These are phyloP conservation scores for Sylvietta virens DNA, from an alignment of 2,113 vertebrate species.

Conservation along the genomic window DNA sequence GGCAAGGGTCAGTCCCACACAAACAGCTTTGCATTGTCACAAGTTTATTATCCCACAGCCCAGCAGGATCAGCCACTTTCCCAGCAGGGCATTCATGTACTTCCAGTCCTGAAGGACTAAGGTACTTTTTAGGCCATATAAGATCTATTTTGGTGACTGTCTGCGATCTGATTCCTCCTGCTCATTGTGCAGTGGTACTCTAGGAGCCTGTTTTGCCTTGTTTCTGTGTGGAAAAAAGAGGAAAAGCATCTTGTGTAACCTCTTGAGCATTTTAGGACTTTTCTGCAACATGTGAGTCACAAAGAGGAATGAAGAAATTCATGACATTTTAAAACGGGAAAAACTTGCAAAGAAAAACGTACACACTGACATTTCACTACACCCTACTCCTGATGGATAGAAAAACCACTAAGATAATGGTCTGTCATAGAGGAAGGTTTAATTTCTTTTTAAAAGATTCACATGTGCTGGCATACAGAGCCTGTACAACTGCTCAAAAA, in stretches of 20 bases:
- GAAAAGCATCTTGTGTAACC: background rate
- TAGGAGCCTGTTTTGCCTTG: background rate
- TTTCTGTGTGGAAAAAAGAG: background rate
- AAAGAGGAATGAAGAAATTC: background rate
- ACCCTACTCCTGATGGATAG: background rate
- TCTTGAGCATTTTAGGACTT: background rate
- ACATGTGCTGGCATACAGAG: background rate
- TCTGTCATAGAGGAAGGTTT: background rate
- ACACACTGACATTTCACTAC: background rate
- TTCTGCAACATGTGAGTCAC: background rate
- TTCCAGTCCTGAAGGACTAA: background rate
- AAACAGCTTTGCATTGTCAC: background rate
- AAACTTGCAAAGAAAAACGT: background rate
- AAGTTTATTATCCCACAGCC: background rate
- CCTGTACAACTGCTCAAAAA: background rate
- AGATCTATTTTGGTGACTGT: background rate
- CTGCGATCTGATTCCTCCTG: background rate
- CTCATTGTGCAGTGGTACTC: background rate
- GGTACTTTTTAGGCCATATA: background rate
- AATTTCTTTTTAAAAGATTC: background rate
- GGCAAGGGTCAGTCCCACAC: background rate
- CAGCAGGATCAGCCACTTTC: background rate
- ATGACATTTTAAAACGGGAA: background rate
- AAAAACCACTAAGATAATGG: background rate
- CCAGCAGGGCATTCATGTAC: background rate